Evolutionary conservation across 1,140 invertebrate species (phyloP).

Genomic region (Drosophila burlai): DNA sequence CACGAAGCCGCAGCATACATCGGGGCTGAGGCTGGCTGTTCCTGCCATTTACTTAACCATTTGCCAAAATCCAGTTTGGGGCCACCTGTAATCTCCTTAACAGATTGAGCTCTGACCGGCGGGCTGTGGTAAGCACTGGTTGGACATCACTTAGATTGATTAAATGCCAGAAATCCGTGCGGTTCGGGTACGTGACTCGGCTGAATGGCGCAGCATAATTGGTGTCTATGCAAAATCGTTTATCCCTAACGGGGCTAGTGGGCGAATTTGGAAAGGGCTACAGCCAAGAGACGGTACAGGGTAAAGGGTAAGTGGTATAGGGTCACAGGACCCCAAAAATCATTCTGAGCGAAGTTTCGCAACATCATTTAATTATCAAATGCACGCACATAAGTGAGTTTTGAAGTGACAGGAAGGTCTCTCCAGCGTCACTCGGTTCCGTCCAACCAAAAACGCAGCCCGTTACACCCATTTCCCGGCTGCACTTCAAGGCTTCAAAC

Average conservation of each 20-base stretch:
- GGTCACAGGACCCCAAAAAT: constrained; percentile 15
- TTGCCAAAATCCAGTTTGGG: background rate
- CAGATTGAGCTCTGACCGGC: constrained; percentile 32
- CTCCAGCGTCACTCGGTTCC: constrained; percentile 15
- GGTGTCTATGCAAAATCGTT: constrained; percentile 38
- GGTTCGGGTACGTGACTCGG: constrained; percentile 52
- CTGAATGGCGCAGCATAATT: constrained; percentile 27
- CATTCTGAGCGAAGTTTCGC: constrained; percentile 39
- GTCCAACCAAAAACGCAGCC: background rate
- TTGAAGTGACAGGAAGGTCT: constrained; percentile 43
- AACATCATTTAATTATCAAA: constrained; percentile 63
- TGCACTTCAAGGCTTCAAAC: constrained; percentile 25
- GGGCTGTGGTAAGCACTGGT: constrained; percentile 18
- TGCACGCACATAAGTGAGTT: constrained; percentile 51
- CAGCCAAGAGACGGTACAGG: background rate
- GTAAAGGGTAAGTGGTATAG: constrained; percentile 2
- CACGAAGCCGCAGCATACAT: constrained; percentile 25
- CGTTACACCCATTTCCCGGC: constrained; percentile 13
- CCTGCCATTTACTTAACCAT: constrained; percentile 7
- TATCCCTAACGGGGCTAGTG: constrained; percentile 19
- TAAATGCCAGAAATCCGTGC: constrained; percentile 53
- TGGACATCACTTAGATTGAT: constrained; percentile 56
- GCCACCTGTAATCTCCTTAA: constrained; percentile 37
- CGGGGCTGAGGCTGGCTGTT: constrained; percentile 12
- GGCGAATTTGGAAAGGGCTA: background rate